Percentiles rank a stretch among this genome's conserved stretches.
These are phyloP conservation scores for Pelobates cultripes DNA, from an alignment of 2,797 vertebrate genomes.

Conservation along the genomic window DNA sequence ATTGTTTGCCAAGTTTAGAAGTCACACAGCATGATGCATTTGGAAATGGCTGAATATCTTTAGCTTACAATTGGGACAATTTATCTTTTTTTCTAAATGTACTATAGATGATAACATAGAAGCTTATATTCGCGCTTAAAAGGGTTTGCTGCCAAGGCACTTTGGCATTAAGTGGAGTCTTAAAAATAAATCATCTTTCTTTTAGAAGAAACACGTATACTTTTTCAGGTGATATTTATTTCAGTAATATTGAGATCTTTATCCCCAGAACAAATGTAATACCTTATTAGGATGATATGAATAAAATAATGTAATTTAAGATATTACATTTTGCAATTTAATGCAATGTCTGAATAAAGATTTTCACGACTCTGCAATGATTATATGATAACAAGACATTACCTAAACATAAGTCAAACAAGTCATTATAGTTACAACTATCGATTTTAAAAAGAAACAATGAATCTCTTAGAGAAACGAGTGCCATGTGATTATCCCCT, in stretches of 20 bases:
- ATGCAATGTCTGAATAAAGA: too few species aligned
- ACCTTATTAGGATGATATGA: background rate
- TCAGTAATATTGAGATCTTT: slow-evolving; percentile 2
- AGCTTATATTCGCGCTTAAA: slow-evolving; percentile 13
- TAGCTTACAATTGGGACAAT: slow-evolving; percentile 3
- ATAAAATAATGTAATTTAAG: too few species aligned
- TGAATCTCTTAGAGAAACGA: slow-evolving; percentile 21
- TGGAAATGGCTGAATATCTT: background rate
- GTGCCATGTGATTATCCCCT: background rate
- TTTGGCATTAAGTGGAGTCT: slow-evolving; percentile 21
- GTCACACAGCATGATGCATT: slow-evolving; percentile 20
- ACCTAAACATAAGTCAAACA: too few species aligned
- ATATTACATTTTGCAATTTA: too few species aligned
- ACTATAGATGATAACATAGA: background rate
- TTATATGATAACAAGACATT: slow-evolving; percentile 7
- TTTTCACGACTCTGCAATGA: background rate
- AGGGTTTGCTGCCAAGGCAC: slow-evolving; percentile 22
- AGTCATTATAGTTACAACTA: slow-evolving; percentile 16
- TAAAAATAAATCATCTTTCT: slow-evolving; percentile 25
- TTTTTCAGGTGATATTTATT: background rate
- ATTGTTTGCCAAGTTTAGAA: slow-evolving; percentile 30
- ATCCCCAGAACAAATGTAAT: background rate
- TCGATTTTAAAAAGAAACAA: background rate
- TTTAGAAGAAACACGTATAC: background rate
- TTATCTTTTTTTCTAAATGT: background rate